phyloP scores from a whole-genome alignment of 2,797 vertebrate species.

The Sebastes hopkinsi region DNA sequence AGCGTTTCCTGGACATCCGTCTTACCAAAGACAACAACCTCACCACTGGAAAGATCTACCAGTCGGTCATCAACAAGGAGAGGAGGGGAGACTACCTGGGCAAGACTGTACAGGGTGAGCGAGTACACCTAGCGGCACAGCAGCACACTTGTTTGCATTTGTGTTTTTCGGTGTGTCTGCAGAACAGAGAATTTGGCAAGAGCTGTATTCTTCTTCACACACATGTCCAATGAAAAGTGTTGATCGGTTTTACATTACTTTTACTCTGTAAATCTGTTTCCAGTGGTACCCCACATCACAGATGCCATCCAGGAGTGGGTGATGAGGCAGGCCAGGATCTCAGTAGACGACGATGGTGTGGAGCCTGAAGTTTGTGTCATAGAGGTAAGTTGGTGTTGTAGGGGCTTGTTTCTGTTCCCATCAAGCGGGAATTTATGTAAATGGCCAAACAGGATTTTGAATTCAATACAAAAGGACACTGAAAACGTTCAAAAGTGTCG shows the following conservation, averaged over 20 bases:
- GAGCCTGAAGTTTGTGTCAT: slow-evolving; percentile 97
- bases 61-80: slow-evolving; percentile 97
- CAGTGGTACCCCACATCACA: slow-evolving; percentile 97
- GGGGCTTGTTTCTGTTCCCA: neutral
- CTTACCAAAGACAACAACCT: slow-evolving; percentile 96
- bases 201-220: neutral
- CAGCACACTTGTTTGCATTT: neutral
- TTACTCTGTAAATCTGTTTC: neutral
- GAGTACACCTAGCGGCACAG: too few species aligned
- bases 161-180: neutral
- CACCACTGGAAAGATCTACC: slow-evolving; percentile 98
- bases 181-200: neutral
- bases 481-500: neutral
- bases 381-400: slow-evolving; percentile 80
- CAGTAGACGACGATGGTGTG: slow-evolving; percentile 91
- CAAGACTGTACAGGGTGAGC: slow-evolving; percentile 93
- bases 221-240: neutral
- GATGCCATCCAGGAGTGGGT: slow-evolving; percentile 98
- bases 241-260: neutral
- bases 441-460: neutral
- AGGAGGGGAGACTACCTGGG: slow-evolving; percentile 95
- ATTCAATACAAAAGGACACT: neutral
- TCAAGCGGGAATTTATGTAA: neutral
- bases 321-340: slow-evolving; percentile 90
- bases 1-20: slow-evolving; percentile 95